A percentile compares a stretch with the other conserved stretches of the same genome.
Conservation (phyloP, 2,797 vertebrate species). For the Streptopelia turtur region DNA sequence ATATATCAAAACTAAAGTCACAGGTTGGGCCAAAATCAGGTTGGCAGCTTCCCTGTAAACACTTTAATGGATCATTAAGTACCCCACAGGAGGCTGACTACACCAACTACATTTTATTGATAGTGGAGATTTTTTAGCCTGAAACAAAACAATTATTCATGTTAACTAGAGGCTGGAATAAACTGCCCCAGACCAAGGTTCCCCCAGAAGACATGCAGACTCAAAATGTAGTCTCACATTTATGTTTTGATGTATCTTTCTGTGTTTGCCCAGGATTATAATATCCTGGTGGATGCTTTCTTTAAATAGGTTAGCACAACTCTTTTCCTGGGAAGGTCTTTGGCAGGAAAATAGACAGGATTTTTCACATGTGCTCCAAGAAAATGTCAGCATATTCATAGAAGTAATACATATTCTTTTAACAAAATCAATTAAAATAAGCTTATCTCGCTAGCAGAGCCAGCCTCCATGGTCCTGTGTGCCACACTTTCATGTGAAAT, state of each 20-base stretch:
- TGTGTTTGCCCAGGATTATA: neutral
- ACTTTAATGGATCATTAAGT: constrained; percentile 61
- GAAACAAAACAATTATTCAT: constrained; percentile 50
- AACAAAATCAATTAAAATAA: constrained; percentile 11
- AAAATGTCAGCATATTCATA: constrained; percentile 2
- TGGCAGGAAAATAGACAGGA: neutral
- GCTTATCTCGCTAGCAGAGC: neutral
- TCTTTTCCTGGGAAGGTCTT: constrained; percentile 26
- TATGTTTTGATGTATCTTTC: neutral
- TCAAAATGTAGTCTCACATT: neutral
- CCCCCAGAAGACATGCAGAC: neutral
- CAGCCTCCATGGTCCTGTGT: neutral
- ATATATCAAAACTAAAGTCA: constrained; percentile 9
- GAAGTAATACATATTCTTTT: neutral
- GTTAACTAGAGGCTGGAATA: constrained; percentile 23
- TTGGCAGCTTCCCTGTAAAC: constrained; percentile 45
- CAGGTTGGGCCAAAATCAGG: constrained; percentile 33
- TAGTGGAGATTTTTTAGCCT: neutral
- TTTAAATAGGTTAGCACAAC: neutral
- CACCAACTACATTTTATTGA: constrained; percentile 33
- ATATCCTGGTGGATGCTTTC: neutral
- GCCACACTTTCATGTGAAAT: neutral
- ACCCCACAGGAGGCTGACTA: constrained; percentile 28
- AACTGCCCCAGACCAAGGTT: neutral
- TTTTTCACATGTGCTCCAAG: constrained; percentile 3